Evolutionary conservation across 1,140 invertebrate genomes (phyloP).

Genomic region (Anoplophora glabripennis): DNA sequence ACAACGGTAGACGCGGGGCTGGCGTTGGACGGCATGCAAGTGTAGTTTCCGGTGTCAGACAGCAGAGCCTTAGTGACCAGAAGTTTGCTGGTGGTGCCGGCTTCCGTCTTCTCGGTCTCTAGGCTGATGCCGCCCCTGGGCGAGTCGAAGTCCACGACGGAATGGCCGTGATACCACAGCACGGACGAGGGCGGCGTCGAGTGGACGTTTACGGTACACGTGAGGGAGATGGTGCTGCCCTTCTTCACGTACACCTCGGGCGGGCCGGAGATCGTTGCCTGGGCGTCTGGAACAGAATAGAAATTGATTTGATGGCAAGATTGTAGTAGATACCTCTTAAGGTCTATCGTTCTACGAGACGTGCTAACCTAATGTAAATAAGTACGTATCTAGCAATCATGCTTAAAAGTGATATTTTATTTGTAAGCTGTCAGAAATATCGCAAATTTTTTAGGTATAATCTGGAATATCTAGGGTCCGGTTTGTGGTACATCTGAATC

Average conservation of each 20-base stretch:
- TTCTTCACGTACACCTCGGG: conserved; percentile 86
- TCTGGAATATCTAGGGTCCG: too few species aligned
- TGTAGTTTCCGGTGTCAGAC: conserved; percentile 85
- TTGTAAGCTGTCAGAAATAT: too few species aligned
- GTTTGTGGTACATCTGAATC: too few species aligned
- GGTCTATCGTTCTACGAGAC: too few species aligned
- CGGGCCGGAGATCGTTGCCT: conserved; percentile 81
- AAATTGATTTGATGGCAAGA: too few species aligned
- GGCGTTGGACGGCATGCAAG: conserved; percentile 82
- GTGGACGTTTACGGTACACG: conserved; percentile 83
- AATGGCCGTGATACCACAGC: conserved; percentile 77
- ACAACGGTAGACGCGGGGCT: conserved; percentile 82
- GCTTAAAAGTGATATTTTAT: too few species aligned
- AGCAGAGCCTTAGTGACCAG: conserved; percentile 82
- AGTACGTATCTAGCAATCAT: too few species aligned
- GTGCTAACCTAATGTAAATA: too few species aligned
- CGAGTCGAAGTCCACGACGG: conserved; percentile 82
- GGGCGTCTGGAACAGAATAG: conserved; percentile 66
- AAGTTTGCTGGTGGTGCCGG: conserved; percentile 83
- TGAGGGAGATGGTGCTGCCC: conserved; percentile 85
- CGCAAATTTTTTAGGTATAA: too few species aligned
- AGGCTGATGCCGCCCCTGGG: conserved; percentile 82
- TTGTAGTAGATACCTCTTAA: too few species aligned
- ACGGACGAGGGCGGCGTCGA: conserved; percentile 75
- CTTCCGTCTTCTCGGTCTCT: conserved; percentile 87